These are phyloP conservation scores for Candidula unifasciata DNA, from an alignment of 2,888 invertebrate genomes.

Conservation along the genomic window DNA sequence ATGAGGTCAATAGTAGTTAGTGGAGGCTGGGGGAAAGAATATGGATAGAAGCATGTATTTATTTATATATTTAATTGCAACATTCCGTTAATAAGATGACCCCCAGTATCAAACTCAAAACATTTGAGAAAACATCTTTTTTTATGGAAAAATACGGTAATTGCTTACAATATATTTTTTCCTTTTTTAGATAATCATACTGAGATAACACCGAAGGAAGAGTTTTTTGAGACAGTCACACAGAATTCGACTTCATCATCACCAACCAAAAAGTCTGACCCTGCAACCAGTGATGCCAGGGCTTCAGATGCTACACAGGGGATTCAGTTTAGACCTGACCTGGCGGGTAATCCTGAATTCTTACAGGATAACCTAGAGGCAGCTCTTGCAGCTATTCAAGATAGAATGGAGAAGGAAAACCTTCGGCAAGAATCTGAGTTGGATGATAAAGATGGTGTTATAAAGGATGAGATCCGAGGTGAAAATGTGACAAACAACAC, in stretches of 20 bases:
- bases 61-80: no score
- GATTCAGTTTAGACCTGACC: not conserved
- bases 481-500: not conserved
- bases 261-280: not conserved
- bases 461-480: not conserved
- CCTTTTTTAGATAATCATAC: not conserved
- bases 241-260: not conserved
- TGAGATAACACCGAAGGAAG: not conserved
- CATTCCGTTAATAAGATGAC: no score
- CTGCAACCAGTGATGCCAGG: not conserved
- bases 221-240: not conserved
- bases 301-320: not conserved
- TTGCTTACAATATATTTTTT: not conserved
- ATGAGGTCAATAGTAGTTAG: no score
- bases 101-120: no score
- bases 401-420: slow-evolving; percentile 20
- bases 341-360: not conserved
- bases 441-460: not conserved
- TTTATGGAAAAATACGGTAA: no score
- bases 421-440: not conserved
- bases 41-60: no score
- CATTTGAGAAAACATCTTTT: no score
- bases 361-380: slow-evolving; percentile 28
- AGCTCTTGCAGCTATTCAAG: slow-evolving; percentile 20
- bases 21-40: no score